Conservation (phyloP, 2,888 invertebrate species). For the Cantharis rustica region DNA sequence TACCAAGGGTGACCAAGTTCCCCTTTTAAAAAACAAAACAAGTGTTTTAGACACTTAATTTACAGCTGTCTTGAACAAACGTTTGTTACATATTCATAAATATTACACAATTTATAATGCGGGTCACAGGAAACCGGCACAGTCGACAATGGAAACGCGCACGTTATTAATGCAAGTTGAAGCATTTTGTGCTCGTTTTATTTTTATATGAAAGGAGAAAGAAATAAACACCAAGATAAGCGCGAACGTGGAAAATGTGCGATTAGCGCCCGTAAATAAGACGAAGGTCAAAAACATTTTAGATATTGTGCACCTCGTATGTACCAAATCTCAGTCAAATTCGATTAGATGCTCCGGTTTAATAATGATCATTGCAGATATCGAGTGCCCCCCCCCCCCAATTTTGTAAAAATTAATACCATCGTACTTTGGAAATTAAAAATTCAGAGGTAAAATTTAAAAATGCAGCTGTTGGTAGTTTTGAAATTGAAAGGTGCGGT, state of each 20-base stretch:
- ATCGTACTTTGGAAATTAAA: too few species aligned
- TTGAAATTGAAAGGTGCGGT: too few species aligned
- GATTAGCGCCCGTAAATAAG: background rate
- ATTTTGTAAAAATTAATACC: too few species aligned
- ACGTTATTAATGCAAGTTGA: constrained; percentile 46
- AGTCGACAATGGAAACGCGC: constrained; percentile 38
- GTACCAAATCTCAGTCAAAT: too few species aligned
- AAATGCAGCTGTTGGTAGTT: too few species aligned
- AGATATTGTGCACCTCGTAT: too few species aligned
- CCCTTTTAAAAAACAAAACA: background rate
- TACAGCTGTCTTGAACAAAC: constrained; percentile 15
- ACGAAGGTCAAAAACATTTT: background rate
- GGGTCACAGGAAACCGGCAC: constrained; percentile 46
- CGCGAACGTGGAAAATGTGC: background rate
- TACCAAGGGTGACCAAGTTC: background rate
- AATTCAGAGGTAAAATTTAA: too few species aligned
- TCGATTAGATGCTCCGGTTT: too few species aligned
- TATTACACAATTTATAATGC: constrained; percentile 34
- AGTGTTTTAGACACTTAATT: background rate
- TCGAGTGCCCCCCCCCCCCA: too few species aligned
- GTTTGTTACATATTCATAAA: constrained; percentile 36
- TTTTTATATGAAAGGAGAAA: background rate
- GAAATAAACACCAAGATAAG: background rate
- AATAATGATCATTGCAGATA: too few species aligned
- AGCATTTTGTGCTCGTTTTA: constrained; percentile 38